Conservation (phyloP, 2,888 invertebrate genomes). For the Myopa testacea region DNA sequence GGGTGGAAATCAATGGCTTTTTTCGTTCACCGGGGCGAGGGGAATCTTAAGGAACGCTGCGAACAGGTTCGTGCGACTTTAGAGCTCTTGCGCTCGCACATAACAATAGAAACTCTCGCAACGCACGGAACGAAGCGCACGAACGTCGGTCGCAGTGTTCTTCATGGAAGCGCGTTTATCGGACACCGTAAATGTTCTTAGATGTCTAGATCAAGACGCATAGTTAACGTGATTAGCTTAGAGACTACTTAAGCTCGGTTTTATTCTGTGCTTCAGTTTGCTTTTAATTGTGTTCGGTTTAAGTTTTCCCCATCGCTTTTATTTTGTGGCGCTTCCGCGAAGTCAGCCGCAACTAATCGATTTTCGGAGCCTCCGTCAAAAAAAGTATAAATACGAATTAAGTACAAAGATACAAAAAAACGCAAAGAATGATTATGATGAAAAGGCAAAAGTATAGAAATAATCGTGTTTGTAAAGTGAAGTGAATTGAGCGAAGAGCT, state of each 20-base stretch:
- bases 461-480: constrained; percentile 25
- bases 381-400: background rate
- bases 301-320: background rate
- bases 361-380: background rate
- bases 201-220: background rate
- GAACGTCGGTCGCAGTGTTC: constrained; percentile 47
- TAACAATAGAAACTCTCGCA: constrained; percentile 68
- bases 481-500: constrained; percentile 21
- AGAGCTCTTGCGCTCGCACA: constrained; percentile 59
- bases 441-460: constrained; percentile 23
- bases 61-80: constrained; percentile 62
- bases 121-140: constrained; percentile 62
- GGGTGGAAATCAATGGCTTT: constrained; percentile 54
- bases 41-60: constrained; percentile 43
- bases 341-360: background rate
- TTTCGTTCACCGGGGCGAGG: background rate
- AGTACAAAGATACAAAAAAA: background rate
- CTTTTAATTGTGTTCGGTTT: background rate
- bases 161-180: constrained; percentile 41
- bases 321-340: background rate
- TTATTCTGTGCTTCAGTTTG: background rate
- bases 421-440: background rate
- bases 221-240: background rate
- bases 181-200: background rate
- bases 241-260: background rate